A percentile compares a stretch with the other conserved stretches of the same genome.
These are phyloP conservation scores for Lonchura striata DNA, from an alignment of 2,113 vertebrate genomes.

Conservation along the genomic window DNA sequence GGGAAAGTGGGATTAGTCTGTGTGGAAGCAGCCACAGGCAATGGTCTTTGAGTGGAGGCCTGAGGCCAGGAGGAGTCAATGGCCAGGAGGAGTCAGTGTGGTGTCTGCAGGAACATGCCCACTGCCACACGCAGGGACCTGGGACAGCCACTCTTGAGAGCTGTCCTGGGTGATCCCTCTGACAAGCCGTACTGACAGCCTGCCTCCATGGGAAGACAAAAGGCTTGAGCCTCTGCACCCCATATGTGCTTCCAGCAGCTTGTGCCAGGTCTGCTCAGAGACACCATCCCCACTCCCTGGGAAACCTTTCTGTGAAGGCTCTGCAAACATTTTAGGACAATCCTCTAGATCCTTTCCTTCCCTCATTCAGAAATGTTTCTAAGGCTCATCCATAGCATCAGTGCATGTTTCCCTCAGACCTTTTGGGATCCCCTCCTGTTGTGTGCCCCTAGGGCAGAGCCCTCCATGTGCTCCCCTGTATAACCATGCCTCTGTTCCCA, in stretches of 20 bases:
- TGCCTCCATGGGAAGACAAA: not conserved
- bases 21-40: not conserved
- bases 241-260: not conserved
- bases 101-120: not conserved
- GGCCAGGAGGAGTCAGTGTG: not conserved
- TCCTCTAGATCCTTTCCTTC: not conserved
- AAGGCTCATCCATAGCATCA: not conserved
- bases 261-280: not conserved
- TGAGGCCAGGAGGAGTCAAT: not conserved
- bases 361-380: not conserved
- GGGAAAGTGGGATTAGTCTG: not conserved
- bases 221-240: not conserved
- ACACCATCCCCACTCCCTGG: accelerated
- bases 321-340: not conserved
- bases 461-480: not conserved
- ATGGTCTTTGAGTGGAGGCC: not conserved
- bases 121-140: not conserved
- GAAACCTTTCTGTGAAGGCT: not conserved
- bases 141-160: not conserved
- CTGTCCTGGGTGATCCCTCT: accelerated
- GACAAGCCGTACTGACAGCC: not conserved
- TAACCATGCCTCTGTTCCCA: not conserved
- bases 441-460: accelerated
- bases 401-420: accelerated
- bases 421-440: not conserved